Conservation (phyloP, 2,113 vertebrate genomes). For the Fulmarus glacialis region DNA sequence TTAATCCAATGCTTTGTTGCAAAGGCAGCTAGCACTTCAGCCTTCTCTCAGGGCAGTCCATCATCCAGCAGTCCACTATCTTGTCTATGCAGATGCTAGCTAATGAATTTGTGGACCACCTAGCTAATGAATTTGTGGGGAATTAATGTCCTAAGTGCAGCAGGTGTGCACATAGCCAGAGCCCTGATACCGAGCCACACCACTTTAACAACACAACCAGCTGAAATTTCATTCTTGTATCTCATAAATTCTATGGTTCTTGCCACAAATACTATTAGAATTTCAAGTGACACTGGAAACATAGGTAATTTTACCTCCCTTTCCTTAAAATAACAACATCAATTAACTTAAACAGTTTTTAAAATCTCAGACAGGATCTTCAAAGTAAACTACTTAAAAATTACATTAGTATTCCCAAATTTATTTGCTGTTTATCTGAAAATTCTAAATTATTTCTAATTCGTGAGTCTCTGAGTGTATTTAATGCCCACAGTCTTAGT, state of each 20-base stretch:
- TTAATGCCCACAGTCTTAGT: neutral
- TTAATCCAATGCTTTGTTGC: neutral
- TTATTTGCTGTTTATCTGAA: neutral
- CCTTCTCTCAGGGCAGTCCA: neutral
- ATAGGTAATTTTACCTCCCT: neutral
- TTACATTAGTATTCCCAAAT: neutral
- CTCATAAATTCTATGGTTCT: neutral
- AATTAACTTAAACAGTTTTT: neutral
- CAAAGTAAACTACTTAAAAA: neutral
- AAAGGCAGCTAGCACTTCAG: neutral
- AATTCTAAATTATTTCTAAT: neutral
- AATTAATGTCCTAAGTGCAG: neutral
- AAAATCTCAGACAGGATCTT: neutral
- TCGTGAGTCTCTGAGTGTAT: neutral
- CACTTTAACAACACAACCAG: accelerated
- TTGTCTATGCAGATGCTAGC: neutral
- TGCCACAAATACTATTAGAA: neutral
- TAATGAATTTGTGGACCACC: neutral
- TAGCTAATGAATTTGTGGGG: neutral
- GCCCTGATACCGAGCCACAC: neutral
- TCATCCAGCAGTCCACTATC: neutral
- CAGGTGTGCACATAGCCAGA: neutral
- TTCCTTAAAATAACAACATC: neutral
- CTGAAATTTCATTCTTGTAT: neutral
- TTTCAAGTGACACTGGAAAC: neutral